Evolutionary conservation across 2,888 invertebrate genomes (phyloP).

Genomic region (Drosophila colorata): DNA sequence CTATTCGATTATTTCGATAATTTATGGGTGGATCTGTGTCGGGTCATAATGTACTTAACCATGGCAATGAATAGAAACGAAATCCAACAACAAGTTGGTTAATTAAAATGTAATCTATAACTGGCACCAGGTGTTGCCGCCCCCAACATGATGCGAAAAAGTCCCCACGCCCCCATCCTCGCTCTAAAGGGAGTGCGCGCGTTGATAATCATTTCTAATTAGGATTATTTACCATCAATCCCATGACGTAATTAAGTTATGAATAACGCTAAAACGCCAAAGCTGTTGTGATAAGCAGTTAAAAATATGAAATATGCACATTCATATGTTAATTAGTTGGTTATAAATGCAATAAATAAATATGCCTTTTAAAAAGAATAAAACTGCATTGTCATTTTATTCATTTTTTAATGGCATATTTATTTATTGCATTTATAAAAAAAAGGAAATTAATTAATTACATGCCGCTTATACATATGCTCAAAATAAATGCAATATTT

Average conservation of each 20-base stretch:
- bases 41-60: slow-evolving; percentile 26
- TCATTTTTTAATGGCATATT: too few species aligned
- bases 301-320: slow-evolving; percentile 30
- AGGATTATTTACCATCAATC: slow-evolving; percentile 37
- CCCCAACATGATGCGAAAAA: slow-evolving; percentile 50
- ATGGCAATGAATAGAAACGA: slow-evolving; percentile 32
- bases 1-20: slow-evolving; percentile 53
- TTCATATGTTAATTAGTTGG: slow-evolving; percentile 36
- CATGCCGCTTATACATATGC: slow-evolving; percentile 6
- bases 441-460: slow-evolving; percentile 42
- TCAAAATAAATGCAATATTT: slow-evolving; percentile 1
- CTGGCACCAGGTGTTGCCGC: slow-evolving; percentile 48
- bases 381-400: neutral
- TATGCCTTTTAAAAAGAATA: slow-evolving; percentile 11
- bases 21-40: slow-evolving; percentile 54
- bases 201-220: slow-evolving; percentile 53
- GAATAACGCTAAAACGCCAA: slow-evolving; percentile 18
- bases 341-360: slow-evolving; percentile 47
- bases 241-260: slow-evolving; percentile 56
- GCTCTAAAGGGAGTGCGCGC: slow-evolving; percentile 8
- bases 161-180: neutral
- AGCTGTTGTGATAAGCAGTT: slow-evolving; percentile 31
- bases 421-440: neutral
- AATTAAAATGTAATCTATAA: slow-evolving; percentile 74
- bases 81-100: slow-evolving; percentile 63